Conservation (phyloP, 2,113 vertebrate species). For the Hucho hucho region DNA sequence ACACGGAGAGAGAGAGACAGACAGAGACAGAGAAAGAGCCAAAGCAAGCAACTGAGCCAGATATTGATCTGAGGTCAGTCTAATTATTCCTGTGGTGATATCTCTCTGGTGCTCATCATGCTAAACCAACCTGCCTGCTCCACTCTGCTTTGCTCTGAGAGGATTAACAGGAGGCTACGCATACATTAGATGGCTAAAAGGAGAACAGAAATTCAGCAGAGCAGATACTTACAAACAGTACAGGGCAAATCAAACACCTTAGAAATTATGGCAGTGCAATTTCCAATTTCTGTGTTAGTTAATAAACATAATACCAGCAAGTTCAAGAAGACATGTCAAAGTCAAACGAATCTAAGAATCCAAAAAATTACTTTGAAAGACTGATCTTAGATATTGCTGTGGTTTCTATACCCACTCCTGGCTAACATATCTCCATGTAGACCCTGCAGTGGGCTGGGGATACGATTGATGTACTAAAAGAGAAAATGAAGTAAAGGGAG, state of each 20-base stretch:
- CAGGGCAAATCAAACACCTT: not conserved
- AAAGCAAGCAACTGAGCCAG: not conserved
- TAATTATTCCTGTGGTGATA: conserved; percentile 1
- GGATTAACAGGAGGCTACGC: not conserved
- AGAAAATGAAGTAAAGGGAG: conserved; percentile 10
- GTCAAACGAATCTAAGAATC: not conserved
- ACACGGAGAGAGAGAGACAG: not conserved
- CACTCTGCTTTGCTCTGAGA: not conserved
- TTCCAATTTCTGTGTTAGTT: not conserved
- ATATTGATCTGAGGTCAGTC: conserved; percentile 5
- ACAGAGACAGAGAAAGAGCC: too few relatives aligned
- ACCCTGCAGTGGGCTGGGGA: not conserved
- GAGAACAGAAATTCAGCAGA: not conserved
- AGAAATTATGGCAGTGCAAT: not conserved
- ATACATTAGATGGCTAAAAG: not conserved
- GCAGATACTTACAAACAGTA: not conserved
- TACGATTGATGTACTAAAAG: conserved; percentile 19
- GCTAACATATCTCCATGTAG: not conserved
- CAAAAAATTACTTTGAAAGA: not conserved
- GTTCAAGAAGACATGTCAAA: not conserved
- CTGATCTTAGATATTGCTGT: not conserved
- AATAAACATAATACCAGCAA: not conserved
- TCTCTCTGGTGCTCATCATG: not conserved
- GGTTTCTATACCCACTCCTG: not conserved
- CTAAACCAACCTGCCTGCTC: not conserved